Base-by-base conservation (phyloP, 1,140 invertebrate genomes). In the Eriocheir sinensis region DNA sequence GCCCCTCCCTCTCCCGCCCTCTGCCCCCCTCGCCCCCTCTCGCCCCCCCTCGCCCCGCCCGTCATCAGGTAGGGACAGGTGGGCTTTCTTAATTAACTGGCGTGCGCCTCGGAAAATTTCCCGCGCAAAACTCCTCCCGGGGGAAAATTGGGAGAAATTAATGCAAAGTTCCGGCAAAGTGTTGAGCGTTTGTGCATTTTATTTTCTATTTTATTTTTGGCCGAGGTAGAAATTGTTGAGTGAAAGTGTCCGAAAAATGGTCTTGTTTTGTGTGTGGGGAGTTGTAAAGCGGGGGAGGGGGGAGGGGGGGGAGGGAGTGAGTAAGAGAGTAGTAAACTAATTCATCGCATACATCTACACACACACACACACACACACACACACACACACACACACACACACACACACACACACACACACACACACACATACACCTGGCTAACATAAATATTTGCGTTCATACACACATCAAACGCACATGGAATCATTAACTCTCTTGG, bases 161-260 rank as follows among this genome's bases (percentile, higher is more conserved):
- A 53, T 53, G 48, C 12, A 53, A 72, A 72, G 60, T 72, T 72
- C 48, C 60, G 60, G 60, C n/a, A 72, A 53, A 72, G 60, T 72
- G 60, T 72, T 27, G 17, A n/a, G 60, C 27, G 60, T 72, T 72
- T 72, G 60, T 72, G 21, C 27, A n/a, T 72, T n/a, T 72, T 72
- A 21, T 72, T 72, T 72, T 72, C 27, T 72, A 21, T 72, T 72
- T 72, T 72, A n/a, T 72, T 72, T 53, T 1, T 21, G 12, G 12
- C 12, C 12, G 12, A 17, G 48, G 12, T 53, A 53, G 48, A 53
- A 53, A 53, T 53, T 53, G 48, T 53, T 53, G 48, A 53, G 48
- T 53, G 48, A 53, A 53, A 53, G 48, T 53, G 48, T 53, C 48
- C 48, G 48, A 53, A 53, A 53, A 53, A 53, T 53, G 48, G 8